Evolutionary conservation across 2,888 invertebrate species (phyloP).

Genomic region (Dione juno): DNA sequence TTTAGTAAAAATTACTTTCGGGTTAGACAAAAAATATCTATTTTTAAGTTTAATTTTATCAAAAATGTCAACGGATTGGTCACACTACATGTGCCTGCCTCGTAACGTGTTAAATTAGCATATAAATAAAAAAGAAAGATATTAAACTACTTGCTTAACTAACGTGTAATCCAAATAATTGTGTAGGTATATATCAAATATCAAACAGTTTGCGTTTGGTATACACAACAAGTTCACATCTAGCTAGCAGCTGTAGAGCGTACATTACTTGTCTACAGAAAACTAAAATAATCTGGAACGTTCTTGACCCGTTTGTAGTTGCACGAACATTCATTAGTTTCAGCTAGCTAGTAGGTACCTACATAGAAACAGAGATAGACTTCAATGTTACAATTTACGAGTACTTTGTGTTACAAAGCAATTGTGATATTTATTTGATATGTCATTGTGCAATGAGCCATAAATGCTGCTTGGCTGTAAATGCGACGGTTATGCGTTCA

Average conservation of each 20-base stretch:
- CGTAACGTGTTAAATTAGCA: too few relatives aligned
- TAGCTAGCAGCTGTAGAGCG: neutral
- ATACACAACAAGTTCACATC: neutral
- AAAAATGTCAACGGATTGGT: too few relatives aligned
- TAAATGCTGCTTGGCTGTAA: too few relatives aligned
- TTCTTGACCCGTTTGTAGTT: constrained; percentile 33
- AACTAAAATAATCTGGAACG: constrained; percentile 29
- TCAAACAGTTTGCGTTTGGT: neutral
- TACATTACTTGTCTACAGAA: constrained; percentile 11
- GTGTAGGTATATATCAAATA: neutral
- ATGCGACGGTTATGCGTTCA: too few relatives aligned
- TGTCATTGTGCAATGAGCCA: too few relatives aligned
- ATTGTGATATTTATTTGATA: neutral
- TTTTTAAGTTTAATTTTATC: too few relatives aligned
- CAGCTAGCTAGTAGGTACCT: too few relatives aligned
- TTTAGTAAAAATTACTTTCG: too few relatives aligned
- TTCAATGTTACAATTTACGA: neutral
- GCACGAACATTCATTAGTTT: constrained; percentile 1
- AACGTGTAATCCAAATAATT: neutral
- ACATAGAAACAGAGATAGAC: neutral
- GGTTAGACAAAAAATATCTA: too few relatives aligned
- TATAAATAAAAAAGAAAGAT: neutral
- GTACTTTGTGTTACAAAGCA: neutral
- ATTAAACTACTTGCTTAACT: too few relatives aligned
- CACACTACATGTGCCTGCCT: too few relatives aligned